Evolutionary conservation across 2,888 invertebrate genomes (phyloP).

Genomic region (Epirrita christyi): DNA sequence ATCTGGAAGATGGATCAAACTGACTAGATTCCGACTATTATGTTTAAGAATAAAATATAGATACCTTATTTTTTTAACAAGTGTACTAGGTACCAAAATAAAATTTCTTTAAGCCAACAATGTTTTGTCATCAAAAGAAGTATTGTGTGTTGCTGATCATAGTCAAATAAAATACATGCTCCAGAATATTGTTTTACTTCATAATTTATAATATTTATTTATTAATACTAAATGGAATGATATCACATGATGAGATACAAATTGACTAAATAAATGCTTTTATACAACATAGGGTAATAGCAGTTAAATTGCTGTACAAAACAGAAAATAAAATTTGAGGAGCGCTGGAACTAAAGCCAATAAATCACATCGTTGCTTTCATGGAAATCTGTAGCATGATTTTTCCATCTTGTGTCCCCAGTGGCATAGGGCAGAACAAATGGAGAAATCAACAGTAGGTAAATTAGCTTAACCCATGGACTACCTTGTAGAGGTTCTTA

Average conservation of each 20-base stretch:
- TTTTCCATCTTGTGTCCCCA: too few species aligned
- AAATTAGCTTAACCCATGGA: too few species aligned
- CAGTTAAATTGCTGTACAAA: too few species aligned
- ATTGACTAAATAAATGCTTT: background rate
- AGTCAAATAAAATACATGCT: slow-evolving; percentile 32
- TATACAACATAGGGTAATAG: background rate
- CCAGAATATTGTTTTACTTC: slow-evolving; percentile 31
- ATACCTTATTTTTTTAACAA: slow-evolving; percentile 22
- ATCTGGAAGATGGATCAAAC: background rate
- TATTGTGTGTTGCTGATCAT: slow-evolving; percentile 1
- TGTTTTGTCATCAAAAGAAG: slow-evolving; percentile 12
- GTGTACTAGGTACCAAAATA: too few species aligned
- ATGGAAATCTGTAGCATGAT: too few species aligned
- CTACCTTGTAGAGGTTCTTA: too few species aligned
- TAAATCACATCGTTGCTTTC: too few species aligned
- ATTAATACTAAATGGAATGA: background rate
- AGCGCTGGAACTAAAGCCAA: too few species aligned
- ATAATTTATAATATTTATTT: background rate
- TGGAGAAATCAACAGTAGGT: too few species aligned
- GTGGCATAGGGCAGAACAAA: too few species aligned
- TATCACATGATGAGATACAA: background rate
- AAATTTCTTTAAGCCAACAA: slow-evolving; percentile 6
- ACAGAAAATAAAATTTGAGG: too few species aligned
- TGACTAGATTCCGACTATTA: slow-evolving; percentile 36
- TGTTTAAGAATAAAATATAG: slow-evolving; percentile 27